Conservation (phyloP, 2,797 vertebrate genomes). For the Danio aesculapii region DNA sequence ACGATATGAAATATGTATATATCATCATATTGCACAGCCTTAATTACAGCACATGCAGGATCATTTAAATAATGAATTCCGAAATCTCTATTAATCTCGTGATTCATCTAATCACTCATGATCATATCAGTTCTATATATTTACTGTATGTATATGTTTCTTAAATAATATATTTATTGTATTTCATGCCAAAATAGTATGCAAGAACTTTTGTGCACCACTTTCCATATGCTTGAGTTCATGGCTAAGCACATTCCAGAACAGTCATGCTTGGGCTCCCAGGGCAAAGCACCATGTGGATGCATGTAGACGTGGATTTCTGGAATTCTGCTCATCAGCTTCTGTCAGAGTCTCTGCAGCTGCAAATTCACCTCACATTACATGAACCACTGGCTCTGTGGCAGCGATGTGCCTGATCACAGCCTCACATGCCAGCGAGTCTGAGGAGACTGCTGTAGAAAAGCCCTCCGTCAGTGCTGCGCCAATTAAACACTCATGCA, state of each 20-base stretch:
- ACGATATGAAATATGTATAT: too few relatives aligned
- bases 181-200: background rate
- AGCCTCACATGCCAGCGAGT: slow-evolving; percentile 25
- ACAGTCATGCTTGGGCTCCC: slow-evolving; percentile 27
- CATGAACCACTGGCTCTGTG: slow-evolving; percentile 40
- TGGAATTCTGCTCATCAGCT: slow-evolving; percentile 56
- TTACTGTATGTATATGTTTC: too few relatives aligned
- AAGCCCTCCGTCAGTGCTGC: slow-evolving; percentile 61
- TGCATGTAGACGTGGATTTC: slow-evolving; percentile 41
- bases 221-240: background rate
- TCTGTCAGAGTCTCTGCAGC: slow-evolving; percentile 57
- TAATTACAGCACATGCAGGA: too few relatives aligned
- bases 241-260: slow-evolving; percentile 40
- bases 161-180: too few relatives aligned
- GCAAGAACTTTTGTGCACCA: background rate
- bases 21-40: too few relatives aligned
- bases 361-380: slow-evolving; percentile 61
- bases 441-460: slow-evolving; percentile 49
- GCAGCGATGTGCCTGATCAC: slow-evolving; percentile 44
- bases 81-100: background rate
- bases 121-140: background rate
- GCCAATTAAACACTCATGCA: slow-evolving; percentile 63
- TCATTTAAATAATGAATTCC: background rate
- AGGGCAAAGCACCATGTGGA: slow-evolving; percentile 39
- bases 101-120: background rate